Conservation (phyloP, 1,140 invertebrate genomes). For the Ceratitis capitata region DNA sequence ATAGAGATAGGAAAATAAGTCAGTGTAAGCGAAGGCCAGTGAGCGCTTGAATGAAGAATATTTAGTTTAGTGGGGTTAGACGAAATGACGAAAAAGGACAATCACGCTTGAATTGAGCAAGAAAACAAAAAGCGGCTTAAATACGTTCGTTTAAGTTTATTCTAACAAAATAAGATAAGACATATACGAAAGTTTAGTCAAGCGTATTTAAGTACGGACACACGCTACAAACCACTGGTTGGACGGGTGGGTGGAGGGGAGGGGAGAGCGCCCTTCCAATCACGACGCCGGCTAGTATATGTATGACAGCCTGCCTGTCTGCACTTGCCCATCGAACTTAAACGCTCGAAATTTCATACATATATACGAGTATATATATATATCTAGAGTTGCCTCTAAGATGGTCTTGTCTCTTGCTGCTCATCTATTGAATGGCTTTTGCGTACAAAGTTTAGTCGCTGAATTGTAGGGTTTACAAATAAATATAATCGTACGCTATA, state of each 20-base stretch:
- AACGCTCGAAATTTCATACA: too few relatives aligned
- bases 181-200: conserved; percentile 32
- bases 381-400: too few relatives aligned
- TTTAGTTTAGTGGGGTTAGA: not conserved
- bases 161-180: conserved; percentile 39
- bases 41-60: not conserved
- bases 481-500: too few relatives aligned
- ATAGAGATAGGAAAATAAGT: not conserved
- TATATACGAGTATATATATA: too few relatives aligned
- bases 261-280: too few relatives aligned
- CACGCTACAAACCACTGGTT: not conserved
- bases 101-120: conserved; percentile 35
- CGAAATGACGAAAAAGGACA: conserved; percentile 13
- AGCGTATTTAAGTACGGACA: conserved; percentile 9
- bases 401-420: not conserved
- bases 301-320: too few relatives aligned
- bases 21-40: not conserved
- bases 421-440: conserved; percentile 1
- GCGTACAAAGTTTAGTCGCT: not conserved
- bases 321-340: not conserved
- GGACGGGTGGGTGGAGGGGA: not conserved
- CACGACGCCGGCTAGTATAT: not conserved
- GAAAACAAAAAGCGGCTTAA: conserved; percentile 22
- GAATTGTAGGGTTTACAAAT: not conserved
- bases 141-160: conserved; percentile 23